Conservation (phyloP, 2,113 vertebrate species). For the Rhynchomys soricoides region DNA sequence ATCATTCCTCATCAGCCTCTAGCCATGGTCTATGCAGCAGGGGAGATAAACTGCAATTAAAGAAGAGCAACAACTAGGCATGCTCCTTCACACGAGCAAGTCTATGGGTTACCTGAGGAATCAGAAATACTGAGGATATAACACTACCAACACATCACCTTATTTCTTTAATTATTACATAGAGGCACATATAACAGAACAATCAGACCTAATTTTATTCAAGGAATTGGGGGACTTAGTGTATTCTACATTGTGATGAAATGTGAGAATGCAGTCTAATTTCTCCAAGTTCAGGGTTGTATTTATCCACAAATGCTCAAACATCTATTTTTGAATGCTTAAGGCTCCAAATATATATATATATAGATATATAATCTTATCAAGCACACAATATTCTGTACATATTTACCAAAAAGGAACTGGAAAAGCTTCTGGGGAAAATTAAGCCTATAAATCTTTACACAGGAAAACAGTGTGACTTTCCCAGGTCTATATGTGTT, state of each 20-base stretch:
- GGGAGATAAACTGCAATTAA: not conserved
- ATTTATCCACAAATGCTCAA: not conserved
- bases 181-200: not conserved
- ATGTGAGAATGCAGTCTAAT: not conserved
- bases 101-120: not conserved
- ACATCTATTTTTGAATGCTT: not conserved
- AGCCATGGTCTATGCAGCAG: not conserved
- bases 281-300: not conserved
- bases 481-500: not conserved
- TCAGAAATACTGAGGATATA: not conserved
- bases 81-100: not conserved
- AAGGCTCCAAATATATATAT: not conserved
- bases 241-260: not conserved
- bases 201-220: not conserved
- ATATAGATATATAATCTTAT: not conserved
- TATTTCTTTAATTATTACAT: not conserved
- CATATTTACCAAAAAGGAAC: not conserved
- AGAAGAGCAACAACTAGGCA: not conserved
- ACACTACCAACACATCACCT: not conserved
- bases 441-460: not conserved
- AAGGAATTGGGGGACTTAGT: not conserved
- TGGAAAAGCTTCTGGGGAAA: not conserved
- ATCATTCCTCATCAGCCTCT: not conserved
- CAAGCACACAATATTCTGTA: not conserved
- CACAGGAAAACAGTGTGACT: not conserved